phyloP scores from a whole-genome alignment of 2,797 vertebrate species.

The Phrynocephalus vlangalii region DNA sequence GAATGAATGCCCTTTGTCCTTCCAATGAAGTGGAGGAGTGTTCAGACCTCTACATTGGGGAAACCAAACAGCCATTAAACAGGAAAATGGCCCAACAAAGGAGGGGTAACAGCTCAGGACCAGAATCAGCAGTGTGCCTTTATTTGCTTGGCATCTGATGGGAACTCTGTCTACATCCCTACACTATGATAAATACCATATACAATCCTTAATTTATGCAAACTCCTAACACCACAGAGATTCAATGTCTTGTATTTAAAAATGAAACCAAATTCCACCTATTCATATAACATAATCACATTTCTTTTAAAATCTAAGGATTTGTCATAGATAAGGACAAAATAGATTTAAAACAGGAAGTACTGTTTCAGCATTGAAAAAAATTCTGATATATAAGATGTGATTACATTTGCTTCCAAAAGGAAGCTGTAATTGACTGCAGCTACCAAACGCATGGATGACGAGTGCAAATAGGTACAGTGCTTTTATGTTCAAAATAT shows the following conservation, averaged over 20 bases:
- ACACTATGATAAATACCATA: no score
- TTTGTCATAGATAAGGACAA: not conserved
- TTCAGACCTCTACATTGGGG: no score
- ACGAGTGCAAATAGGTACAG: not conserved
- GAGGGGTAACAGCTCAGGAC: no score
- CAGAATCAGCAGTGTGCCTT: no score
- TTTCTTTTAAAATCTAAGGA: not conserved
- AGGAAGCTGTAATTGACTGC: not conserved
- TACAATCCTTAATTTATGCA: not conserved
- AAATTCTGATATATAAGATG: not conserved
- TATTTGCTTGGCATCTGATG: no score
- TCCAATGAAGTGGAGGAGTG: no score
- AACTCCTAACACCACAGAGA: not conserved
- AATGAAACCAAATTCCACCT: not conserved
- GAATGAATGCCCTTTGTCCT: no score
- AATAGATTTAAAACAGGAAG: not conserved
- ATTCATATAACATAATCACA: not conserved
- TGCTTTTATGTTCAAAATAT: not conserved
- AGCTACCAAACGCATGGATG: not conserved
- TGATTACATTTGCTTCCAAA: not conserved
- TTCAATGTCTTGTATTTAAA: not conserved
- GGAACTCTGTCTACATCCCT: no score
- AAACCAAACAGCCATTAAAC: no score
- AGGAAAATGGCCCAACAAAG: no score
- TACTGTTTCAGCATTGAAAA: not conserved